A percentile compares a stretch with the other conserved stretches of the same genome.
These are phyloP conservation scores for Gephyroberyx darwinii DNA, from an alignment of 2,797 vertebrate species.

Conservation along the genomic window DNA sequence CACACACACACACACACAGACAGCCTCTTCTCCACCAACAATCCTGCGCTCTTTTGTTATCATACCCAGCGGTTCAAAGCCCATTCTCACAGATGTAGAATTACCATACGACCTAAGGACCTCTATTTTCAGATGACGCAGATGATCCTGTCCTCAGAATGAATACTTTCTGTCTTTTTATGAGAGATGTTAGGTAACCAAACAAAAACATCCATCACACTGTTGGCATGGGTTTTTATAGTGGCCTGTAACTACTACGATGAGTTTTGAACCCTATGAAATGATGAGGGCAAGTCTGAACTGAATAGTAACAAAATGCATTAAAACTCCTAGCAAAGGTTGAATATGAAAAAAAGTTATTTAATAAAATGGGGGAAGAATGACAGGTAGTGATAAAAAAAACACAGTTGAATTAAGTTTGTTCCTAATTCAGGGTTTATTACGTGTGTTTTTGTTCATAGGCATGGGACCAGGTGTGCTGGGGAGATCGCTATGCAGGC, in stretches of 20 bases:
- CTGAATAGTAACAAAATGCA: neutral
- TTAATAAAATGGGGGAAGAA: too few relatives aligned
- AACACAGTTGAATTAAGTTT: neutral
- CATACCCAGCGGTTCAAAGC: constrained; percentile 13
- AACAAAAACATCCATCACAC: neutral
- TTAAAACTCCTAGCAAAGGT: neutral
- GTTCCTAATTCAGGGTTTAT: neutral
- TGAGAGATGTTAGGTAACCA: constrained; percentile 5
- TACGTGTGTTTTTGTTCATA: constrained; percentile 64
- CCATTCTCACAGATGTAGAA: constrained; percentile 31
- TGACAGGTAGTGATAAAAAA: neutral
- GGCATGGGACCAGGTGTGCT: constrained; percentile 96
- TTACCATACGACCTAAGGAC: constrained; percentile 5
- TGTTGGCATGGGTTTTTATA: neutral
- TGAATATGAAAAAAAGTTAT: neutral
- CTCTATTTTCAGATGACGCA: constrained; percentile 21
- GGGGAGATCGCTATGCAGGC: constrained; percentile 99
- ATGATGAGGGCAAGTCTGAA: neutral
- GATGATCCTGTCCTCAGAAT: neutral
- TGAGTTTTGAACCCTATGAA: neutral
- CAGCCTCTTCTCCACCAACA: constrained; percentile 32
- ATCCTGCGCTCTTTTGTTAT: constrained; percentile 45
- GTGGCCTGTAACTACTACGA: neutral
- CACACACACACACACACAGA: constrained; percentile 29
- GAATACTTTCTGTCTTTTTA: constrained; percentile 7